A percentile compares a stretch with the other conserved stretches of the same genome.
Evolutionary conservation across 2,113 vertebrate species (phyloP).

Genomic region (Pao palembangensis): DNA sequence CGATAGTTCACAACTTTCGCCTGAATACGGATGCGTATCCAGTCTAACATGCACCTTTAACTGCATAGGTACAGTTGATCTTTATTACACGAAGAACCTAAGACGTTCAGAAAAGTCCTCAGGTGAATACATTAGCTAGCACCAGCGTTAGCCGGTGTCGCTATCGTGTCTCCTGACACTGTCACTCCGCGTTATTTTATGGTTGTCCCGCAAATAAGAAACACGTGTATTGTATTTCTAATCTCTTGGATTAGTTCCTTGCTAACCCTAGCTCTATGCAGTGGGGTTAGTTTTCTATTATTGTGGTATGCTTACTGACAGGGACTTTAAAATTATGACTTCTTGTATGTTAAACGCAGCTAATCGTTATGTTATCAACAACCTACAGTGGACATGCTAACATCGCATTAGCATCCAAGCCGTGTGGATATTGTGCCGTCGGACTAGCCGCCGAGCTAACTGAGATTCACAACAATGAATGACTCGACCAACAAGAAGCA

Average conservation of each 20-base stretch:
- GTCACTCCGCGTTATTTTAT: constrained; percentile 60
- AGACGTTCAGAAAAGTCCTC: constrained; percentile 11
- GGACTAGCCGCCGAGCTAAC: constrained; percentile 1
- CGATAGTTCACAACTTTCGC: neutral
- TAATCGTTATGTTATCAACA: neutral
- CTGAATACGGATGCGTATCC: no score
- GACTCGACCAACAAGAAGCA: constrained; percentile 53
- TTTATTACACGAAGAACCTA: constrained; percentile 8
- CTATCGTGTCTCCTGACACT: neutral
- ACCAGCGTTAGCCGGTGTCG: neutral
- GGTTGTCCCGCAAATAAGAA: constrained; percentile 44
- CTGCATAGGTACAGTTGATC: no score
- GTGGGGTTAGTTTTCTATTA: neutral
- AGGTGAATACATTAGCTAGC: constrained; percentile 37
- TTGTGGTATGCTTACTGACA: neutral
- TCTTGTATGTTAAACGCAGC: neutral
- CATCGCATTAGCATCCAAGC: constrained; percentile 20
- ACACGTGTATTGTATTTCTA: constrained; percentile 55
- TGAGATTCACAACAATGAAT: constrained; percentile 36
- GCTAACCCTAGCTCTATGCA: constrained; percentile 6
- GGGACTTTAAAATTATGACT: neutral
- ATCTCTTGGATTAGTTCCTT: constrained; percentile 49
- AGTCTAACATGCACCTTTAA: no score
- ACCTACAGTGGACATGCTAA: constrained; percentile 23
- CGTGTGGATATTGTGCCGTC: neutral